Base-by-base conservation (phyloP, 2,888 invertebrate genomes). In the Pomacea canaliculata region DNA sequence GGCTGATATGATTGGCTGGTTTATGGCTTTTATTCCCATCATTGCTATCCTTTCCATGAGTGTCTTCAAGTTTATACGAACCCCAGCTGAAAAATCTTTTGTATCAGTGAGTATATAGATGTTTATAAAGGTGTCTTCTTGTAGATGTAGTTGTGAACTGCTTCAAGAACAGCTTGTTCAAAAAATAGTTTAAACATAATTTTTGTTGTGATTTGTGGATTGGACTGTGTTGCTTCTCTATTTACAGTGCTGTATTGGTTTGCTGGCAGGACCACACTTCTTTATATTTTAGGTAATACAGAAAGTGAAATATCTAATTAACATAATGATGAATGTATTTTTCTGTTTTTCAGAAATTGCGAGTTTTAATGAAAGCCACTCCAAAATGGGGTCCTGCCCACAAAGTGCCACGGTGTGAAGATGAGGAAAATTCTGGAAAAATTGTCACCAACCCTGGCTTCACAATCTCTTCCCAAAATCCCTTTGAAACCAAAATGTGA, bases 1-100 rank as follows among this genome's bases (percentile, higher is more conserved):
- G 95, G 95, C 95, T 0, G 94, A 95, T 86, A 93, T 93, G 0
- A 93, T 95, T 5, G 96, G 96, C 13, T 95, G 95, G 95, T 91
- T 93, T 0, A 90, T 95, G 69, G 94, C 95, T 0, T 92, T 95
- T n/a, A 88, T 95, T 74, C 95, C 95, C 0, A 94, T 95, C 12
- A 88, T 93, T 27, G 82, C 84, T 78, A 93, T 95, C 3, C 94
- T 95, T 10, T 66, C 79, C 18, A 83, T 90, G 67, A 85, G 86
- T 78, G 68, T 87, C 49, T 86, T 86, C 79, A 89, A 88, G 77
- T 79, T 90, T 18, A 79, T 78, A 9, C 82, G 84, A 46, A 85
- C 85, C 12, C 86, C 86, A 56, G 83, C 82, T 37, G 87, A 88
- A 59, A 87, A 87, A 77, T 80, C 87, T 59, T 78, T 89, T 27